Base-by-base conservation (phyloP, 2,888 invertebrate genomes). In the Parelbella ahira region DNA sequence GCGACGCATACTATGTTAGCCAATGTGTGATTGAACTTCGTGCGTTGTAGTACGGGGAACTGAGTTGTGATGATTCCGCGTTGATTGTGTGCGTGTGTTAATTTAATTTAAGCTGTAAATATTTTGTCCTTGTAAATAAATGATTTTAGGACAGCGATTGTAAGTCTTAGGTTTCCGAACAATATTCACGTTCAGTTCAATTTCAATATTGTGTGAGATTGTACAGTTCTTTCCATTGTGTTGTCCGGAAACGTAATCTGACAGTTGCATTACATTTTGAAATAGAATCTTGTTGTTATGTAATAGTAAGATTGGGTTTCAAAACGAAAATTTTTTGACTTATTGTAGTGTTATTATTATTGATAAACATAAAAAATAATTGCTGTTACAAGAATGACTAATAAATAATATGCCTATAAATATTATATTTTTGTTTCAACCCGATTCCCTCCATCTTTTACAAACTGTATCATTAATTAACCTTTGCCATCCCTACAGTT, bases 71-170 rank as follows among this genome's bases (percentile, higher is more conserved):
- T 32, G 24, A 8, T 24, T 24, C 6, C 58, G 48, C 46, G 47
- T 43, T 58, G 59, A 56, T 57, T 63, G 54, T 55, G 52, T 55
- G 42, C 54, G 51, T 49, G 53, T 38, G 36, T 36, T 61, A 64
- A 67, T 71, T 67, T 65, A 68, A 66, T 66, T 68, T 75, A 70
- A 72, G 68, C 50, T 82, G 82, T 83, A 83, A 76, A 84, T 84
- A 80, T 70, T 69, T 68, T 68, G 32, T 66, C 65, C 38, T 53
- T 57, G 71, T 81, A 77, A 66, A 77, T 75, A 73, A 48, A 61
- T 44, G 24, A 47, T 47, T 23, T 19, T 51, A 44, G 27, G 44
- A 53, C 79, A 81, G 81, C 72, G 50, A 78, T 84, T 83, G 76
- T 84, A 79, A 82, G 83, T 81, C 74, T 66, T 72, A 71, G 51